These are phyloP conservation scores for Microctenopoma steveboyesi DNA, from an alignment of 2,797 vertebrate species.

Conservation along the genomic window DNA sequence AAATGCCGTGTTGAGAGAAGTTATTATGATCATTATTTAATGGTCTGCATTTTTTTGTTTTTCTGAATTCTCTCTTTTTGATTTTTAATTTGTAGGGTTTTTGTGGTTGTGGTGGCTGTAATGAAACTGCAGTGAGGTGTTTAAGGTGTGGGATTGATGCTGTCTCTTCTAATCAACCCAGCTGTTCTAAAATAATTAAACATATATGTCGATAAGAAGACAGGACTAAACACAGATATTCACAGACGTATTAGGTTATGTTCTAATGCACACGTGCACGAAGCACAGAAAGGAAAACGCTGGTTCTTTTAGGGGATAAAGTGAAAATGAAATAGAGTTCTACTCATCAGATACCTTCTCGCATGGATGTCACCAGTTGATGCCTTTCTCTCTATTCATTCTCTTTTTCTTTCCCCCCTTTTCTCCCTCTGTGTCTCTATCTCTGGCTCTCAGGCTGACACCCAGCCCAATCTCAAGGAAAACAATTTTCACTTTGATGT, in stretches of 20 bases:
- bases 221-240: background rate
- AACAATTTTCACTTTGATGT: constrained; percentile 60
- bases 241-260: too few species aligned
- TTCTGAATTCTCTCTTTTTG: too few species aligned
- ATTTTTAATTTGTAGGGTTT: too few species aligned
- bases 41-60: too few species aligned
- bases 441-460: constrained; percentile 44
- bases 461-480: constrained; percentile 50
- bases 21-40: too few species aligned
- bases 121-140: too few species aligned
- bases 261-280: background rate
- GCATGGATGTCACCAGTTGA: constrained; percentile 50
- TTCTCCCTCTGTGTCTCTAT: constrained; percentile 33
- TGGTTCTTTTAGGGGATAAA: constrained; percentile 28
- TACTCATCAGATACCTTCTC: constrained; percentile 42
- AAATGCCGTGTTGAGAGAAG: too few species aligned
- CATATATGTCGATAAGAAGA: too few species aligned
- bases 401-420: constrained; percentile 3
- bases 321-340: constrained; percentile 56
- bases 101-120: too few species aligned
- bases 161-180: too few species aligned
- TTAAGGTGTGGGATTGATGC: too few species aligned
- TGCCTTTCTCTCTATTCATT: constrained; percentile 43
- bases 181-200: too few species aligned
- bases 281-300: background rate